A percentile compares a stretch with the other conserved stretches of the same genome.
These are phyloP conservation scores for Glaucopsyche alexis DNA, from an alignment of 2,888 invertebrate species.

Conservation along the genomic window DNA sequence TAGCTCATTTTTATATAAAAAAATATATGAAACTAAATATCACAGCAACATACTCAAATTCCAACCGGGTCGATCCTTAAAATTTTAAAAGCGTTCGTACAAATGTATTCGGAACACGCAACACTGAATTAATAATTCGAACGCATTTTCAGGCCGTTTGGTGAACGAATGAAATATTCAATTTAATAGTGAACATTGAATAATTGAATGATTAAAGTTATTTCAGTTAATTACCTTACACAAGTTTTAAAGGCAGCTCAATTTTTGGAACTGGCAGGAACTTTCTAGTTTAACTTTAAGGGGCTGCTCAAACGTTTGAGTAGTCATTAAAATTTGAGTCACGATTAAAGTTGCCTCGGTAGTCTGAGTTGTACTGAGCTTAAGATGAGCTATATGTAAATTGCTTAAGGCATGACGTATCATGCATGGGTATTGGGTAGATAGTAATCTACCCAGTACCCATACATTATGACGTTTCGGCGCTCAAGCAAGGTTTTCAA, in stretches of 20 bases:
- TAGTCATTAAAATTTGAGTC: too few relatives aligned
- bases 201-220: neutral
- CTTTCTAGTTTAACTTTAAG: too few relatives aligned
- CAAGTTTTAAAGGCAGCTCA: neutral
- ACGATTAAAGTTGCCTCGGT: too few relatives aligned
- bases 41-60: conserved; percentile 1
- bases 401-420: too few relatives aligned
- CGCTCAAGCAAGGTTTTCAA: too few relatives aligned
- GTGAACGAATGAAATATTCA: conserved; percentile 19
- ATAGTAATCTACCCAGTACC: too few relatives aligned
- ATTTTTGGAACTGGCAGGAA: neutral
- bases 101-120: conserved; percentile 18
- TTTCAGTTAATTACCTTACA: neutral
- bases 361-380: too few relatives aligned
- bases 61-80: conserved; percentile 1
- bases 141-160: conserved; percentile 2
- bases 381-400: too few relatives aligned
- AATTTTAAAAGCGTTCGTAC: conserved; percentile 7
- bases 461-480: too few relatives aligned
- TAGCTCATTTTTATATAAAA: too few relatives aligned
- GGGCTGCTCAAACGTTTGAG: too few relatives aligned
- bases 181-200: neutral
- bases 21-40: neutral
- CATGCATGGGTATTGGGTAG: too few relatives aligned
- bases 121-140: conserved; percentile 12